Base-by-base conservation (phyloP, 2,888 invertebrate genomes). In the Drosophila hamatofila region DNA sequence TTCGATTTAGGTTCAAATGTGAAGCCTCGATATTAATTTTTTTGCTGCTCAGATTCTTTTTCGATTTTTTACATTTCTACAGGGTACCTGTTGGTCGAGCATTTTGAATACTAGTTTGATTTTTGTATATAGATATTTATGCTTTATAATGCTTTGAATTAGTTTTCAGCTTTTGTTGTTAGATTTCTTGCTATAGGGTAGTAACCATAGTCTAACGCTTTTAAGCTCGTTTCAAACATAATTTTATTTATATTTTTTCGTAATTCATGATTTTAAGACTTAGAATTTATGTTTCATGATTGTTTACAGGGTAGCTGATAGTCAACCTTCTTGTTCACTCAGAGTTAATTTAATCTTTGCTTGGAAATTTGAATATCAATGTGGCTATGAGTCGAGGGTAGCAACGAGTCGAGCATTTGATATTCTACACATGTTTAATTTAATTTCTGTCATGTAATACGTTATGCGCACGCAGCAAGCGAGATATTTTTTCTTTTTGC, bases 391-490 rank as follows among this genome's bases (percentile, higher is more conserved):
- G 30, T 49, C 30, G 33, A 8, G 18, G 30, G 33, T 49, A 33
- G 2, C 18, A 4, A 2, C 8, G 8, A 33, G 30, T 49, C 30
- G 33, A 8, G 18, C 49, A 49, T 18, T n/a, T 16, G 1, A 9
- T 3, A 4, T 6, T 25, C 14, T 8, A 27, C 7, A 18, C 18
- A n/a, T 14, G 37, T 27, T 57, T 48, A 39, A 64, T 72, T 57
- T 52, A 27, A 57, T 54, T 51, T 58, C 49, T 65, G 42, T 25
- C 35, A 42, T 46, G 49, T 42, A 44, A 59, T 61, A 61, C 25
- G 54, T 48, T 72, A 51, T 66, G 33, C 41, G 18, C 21, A 54
- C 41, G 48, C 56, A 72, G 71, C 49, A 35, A 51, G 49, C 48
- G 27, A 18, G 44, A 56, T 42, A 42, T 75, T 8, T 51, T 49